Percentiles rank a stretch among this genome's conserved stretches.
phyloP scores from a whole-genome alignment of 2,888 invertebrate genomes.

The Linnaemya tessellans region DNA sequence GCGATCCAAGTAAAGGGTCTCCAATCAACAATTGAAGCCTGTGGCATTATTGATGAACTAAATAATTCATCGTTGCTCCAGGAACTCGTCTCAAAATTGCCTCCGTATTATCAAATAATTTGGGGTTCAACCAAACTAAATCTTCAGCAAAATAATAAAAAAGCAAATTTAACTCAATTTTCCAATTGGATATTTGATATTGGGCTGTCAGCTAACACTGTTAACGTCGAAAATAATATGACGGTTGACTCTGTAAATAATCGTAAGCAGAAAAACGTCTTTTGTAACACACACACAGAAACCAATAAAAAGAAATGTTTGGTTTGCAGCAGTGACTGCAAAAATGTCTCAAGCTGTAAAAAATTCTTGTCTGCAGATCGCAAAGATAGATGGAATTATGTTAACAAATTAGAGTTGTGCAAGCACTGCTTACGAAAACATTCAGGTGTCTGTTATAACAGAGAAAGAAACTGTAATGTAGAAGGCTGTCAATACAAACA shows the following conservation, averaged over 20 bases:
- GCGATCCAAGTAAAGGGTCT: constrained; percentile 42
- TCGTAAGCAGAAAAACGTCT: too few species aligned
- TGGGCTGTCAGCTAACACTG: too few species aligned
- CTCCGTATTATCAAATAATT: constrained; percentile 60
- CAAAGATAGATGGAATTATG: too few species aligned
- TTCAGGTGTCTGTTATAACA: constrained; percentile 45
- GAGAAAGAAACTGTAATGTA: constrained; percentile 38
- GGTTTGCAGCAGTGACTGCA: constrained; percentile 51
- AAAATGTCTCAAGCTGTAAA: constrained; percentile 44
- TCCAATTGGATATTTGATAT: too few species aligned
- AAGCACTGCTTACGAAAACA: too few species aligned
- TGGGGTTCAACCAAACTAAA: constrained; percentile 58
- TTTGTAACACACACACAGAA: too few species aligned
- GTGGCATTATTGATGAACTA: constrained; percentile 61
- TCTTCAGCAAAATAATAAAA: constrained; percentile 49
- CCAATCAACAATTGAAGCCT: constrained; percentile 58
- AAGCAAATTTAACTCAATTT: constrained; percentile 59
- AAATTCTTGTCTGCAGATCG: constrained; percentile 54
- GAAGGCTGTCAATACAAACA: constrained; percentile 59
- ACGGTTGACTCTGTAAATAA: too few species aligned
- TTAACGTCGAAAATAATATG: too few species aligned
- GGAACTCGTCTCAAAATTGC: constrained; percentile 62
- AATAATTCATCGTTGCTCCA: constrained; percentile 68
- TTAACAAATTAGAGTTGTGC: too few species aligned
- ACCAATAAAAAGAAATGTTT: constrained; percentile 47